Conservation (phyloP, 1,140 invertebrate species). For the Conopomorpha cramerella region DNA sequence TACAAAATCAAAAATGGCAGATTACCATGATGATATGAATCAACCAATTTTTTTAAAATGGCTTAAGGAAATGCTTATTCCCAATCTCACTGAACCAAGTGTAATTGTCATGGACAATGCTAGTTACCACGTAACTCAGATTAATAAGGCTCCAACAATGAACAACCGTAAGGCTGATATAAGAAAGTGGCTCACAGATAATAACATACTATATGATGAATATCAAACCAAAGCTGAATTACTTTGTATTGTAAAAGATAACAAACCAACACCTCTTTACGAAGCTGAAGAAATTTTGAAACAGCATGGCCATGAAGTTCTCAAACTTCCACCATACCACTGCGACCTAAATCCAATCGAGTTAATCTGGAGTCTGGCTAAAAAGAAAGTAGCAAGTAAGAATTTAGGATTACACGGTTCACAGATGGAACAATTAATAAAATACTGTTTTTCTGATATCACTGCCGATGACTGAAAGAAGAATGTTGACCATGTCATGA, state of each 20-base stretch:
- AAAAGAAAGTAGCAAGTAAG: constrained; percentile 1
- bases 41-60: not conserved
- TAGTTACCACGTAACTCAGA: not conserved
- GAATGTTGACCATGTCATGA: not conserved
- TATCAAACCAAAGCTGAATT: not conserved
- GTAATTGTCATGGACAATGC: constrained; percentile 1
- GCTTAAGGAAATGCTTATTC: not conserved
- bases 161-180: not conserved
- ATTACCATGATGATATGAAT: constrained; percentile 1
- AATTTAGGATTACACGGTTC: not conserved
- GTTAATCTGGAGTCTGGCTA: not conserved
- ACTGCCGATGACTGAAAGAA: constrained; percentile 1
- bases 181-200: not conserved
- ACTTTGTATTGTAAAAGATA: not conserved
- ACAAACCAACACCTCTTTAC: not conserved
- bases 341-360: not conserved
- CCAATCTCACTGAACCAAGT: not conserved
- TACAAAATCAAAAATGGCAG: constrained; percentile 1
- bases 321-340: not conserved
- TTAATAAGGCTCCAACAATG: not conserved
- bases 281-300: not conserved
- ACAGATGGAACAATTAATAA: not conserved
- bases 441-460: not conserved
- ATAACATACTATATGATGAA: not conserved
- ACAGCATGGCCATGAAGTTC: not conserved